Evolutionary conservation across 2,113 vertebrate genomes (phyloP).

Genomic region (Girardinichthys multiradiatus): DNA sequence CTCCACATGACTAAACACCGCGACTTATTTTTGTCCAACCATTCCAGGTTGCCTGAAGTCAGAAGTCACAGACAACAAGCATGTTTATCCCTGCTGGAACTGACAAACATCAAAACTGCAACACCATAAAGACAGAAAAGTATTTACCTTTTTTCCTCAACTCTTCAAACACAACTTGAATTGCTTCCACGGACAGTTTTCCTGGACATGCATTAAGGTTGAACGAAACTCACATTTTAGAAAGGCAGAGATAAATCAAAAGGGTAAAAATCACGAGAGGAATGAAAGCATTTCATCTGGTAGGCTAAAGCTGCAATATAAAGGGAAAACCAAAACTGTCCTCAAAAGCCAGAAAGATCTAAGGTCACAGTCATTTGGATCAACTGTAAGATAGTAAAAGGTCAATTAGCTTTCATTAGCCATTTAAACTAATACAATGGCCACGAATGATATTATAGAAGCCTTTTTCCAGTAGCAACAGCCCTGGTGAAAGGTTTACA

Average conservation of each 20-base stretch:
- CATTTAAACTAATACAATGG: neutral
- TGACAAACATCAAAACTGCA: neutral
- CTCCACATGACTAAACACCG: slow-evolving; percentile 98
- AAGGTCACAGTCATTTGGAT: neutral
- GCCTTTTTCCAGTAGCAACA: too few species aligned
- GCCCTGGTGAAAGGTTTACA: too few species aligned
- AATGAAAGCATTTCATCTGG: neutral
- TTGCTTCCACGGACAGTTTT: slow-evolving; percentile 91
- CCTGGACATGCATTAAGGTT: slow-evolving; percentile 80
- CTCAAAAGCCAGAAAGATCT: neutral
- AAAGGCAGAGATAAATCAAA: neutral
- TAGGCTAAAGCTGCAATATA: neutral
- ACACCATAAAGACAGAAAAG: neutral
- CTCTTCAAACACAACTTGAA: slow-evolving; percentile 95
- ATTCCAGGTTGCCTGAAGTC: slow-evolving; percentile 91
- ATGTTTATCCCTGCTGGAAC: neutral
- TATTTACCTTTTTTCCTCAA: slow-evolving; percentile 92
- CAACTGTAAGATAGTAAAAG: neutral
- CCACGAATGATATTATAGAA: too few species aligned
- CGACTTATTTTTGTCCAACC: slow-evolving; percentile 97
- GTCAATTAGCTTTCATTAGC: neutral
- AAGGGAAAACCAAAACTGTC: neutral
- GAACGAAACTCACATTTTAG: neutral
- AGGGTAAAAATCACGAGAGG: neutral
- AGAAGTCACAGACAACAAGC: slow-evolving; percentile 11